Conservation (phyloP, 2,888 invertebrate species). For the Hedya salicella region DNA sequence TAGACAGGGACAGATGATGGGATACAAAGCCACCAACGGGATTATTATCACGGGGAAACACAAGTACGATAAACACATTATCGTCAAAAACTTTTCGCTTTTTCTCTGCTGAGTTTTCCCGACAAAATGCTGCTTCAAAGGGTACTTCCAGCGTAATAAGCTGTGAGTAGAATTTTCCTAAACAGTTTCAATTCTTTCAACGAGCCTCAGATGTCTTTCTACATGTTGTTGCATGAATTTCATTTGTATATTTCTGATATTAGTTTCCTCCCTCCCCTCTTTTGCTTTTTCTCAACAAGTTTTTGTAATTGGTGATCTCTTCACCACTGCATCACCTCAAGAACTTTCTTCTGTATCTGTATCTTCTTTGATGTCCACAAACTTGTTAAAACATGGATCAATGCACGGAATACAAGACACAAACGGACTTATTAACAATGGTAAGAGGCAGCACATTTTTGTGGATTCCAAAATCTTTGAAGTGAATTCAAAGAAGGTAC, state of each 20-base stretch:
- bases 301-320: no score
- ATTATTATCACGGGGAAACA: constrained; percentile 26
- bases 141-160: no score
- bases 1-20: constrained; percentile 34
- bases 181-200: no score
- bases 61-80: constrained; percentile 20
- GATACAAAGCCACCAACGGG: constrained; percentile 21
- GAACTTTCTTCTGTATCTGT: no score
- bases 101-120: no score
- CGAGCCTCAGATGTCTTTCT: no score
- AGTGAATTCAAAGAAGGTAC: no score
- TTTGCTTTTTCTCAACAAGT: no score
- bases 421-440: constrained; percentile 7
- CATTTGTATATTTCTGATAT: neutral
- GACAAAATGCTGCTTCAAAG: no score
- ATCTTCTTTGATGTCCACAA: neutral
- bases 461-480: no score
- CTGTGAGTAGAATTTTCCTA: neutral
- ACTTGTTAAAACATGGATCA: neutral
- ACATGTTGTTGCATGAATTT: neutral
- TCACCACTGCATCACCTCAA: no score
- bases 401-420: constrained; percentile 7
- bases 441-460: neutral
- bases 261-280: no score
- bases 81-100: neutral